Evolutionary conservation across 1,140 invertebrate species (phyloP).

Genomic region (Drosophila sp.): DNA sequence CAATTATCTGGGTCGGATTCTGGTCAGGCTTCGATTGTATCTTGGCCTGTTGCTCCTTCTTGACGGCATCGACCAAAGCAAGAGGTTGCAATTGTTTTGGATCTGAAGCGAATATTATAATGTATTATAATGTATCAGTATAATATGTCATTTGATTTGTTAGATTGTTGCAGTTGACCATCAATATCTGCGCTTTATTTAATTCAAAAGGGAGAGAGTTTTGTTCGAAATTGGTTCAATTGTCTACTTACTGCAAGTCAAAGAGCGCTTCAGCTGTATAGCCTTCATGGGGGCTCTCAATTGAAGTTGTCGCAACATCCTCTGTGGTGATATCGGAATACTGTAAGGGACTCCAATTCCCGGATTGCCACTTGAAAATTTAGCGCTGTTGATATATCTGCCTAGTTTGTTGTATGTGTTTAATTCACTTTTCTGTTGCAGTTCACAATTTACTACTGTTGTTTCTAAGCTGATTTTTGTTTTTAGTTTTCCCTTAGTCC

Average conservation of each 20-base stretch:
- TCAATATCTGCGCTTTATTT: too few species aligned
- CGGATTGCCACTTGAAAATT: constrained; percentile 39
- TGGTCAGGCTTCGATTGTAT: background rate
- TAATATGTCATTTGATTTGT: too few species aligned
- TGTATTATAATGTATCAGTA: too few species aligned
- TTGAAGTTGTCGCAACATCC: constrained; percentile 46
- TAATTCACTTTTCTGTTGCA: constrained; percentile 42
- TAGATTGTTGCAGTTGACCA: too few species aligned
- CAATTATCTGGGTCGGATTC: constrained; percentile 11
- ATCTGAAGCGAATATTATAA: too few species aligned
- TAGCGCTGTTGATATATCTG: constrained; percentile 30
- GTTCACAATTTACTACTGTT: constrained; percentile 38
- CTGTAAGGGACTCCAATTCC: constrained; percentile 15
- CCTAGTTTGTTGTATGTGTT: constrained; percentile 21
- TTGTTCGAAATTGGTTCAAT: background rate
- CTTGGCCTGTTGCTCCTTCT: constrained; percentile 15
- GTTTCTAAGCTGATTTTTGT: constrained; percentile 30
- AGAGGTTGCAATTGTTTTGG: constrained; percentile 22
- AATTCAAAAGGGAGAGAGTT: background rate
- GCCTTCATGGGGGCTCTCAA: constrained; percentile 30
- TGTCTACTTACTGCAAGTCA: constrained; percentile 28
- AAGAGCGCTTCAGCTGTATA: constrained; percentile 29
- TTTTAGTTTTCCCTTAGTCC: constrained; percentile 40
- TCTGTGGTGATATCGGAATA: constrained; percentile 13
- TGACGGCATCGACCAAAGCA: constrained; percentile 1